Percentiles rank a stretch among this genome's conserved stretches.
Conservation (phyloP, 1,140 invertebrate genomes). For the Eumaeus atala region DNA sequence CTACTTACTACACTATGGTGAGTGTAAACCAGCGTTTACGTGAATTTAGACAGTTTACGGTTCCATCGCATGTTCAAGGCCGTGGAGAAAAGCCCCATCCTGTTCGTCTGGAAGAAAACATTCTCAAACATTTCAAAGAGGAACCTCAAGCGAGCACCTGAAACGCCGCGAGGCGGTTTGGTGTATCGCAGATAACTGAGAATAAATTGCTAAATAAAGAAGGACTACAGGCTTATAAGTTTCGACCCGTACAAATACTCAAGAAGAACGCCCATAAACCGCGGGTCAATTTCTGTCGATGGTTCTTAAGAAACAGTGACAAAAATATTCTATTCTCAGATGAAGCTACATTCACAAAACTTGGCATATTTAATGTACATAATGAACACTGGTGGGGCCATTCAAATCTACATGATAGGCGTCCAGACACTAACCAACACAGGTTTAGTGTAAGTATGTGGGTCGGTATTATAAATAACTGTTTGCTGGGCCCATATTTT, state of each 20-base stretch:
- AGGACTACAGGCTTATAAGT: too few relatives aligned
- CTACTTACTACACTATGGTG: constrained; percentile 4
- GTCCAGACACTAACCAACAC: constrained; percentile 18
- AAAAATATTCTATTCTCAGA: background rate
- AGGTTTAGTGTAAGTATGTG: constrained; percentile 19
- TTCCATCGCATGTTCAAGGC: constrained; percentile 16
- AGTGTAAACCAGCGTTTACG: constrained; percentile 18
- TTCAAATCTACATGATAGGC: constrained; percentile 8
- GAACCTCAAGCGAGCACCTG: constrained; percentile 1
- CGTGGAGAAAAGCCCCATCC: constrained; percentile 8
- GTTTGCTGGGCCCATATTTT: constrained; percentile 11
- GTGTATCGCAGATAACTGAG: constrained; percentile 12
- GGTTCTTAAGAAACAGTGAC: background rate
- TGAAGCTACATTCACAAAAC: constrained; percentile 2
- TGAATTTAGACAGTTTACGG: constrained; percentile 14
- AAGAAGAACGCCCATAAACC: too few relatives aligned
- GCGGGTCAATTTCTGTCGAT: too few relatives aligned
- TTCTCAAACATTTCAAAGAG: too few relatives aligned
- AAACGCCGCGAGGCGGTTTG: constrained; percentile 10
- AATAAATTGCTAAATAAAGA: constrained; percentile 12
- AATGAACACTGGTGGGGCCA: constrained; percentile 9
- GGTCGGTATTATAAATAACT: constrained; percentile 16
- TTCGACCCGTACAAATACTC: too few relatives aligned
- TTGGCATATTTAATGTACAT: constrained; percentile 1
- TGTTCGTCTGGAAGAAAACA: constrained; percentile 9